Conservation (phyloP, 2,113 vertebrate species). For the Ondatra zibethicus region DNA sequence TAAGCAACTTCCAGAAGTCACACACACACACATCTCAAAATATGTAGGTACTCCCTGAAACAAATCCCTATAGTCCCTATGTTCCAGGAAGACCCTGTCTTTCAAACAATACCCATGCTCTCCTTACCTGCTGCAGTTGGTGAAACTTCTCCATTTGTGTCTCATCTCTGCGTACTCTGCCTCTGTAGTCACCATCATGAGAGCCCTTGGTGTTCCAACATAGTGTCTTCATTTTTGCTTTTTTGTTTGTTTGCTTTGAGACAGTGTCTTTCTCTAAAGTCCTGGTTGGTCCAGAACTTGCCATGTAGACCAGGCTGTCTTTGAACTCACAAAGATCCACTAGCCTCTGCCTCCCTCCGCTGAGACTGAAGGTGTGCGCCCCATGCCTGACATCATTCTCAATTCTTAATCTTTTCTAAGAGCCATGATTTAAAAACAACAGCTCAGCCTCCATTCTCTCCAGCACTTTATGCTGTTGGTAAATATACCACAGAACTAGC, state of each 20-base stretch:
- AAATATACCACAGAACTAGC: not conserved
- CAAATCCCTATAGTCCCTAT: no score
- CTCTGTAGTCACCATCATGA: no score
- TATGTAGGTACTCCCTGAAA: no score
- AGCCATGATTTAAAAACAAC: not conserved
- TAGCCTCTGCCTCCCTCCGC: not conserved
- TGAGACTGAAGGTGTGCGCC: not conserved
- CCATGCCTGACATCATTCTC: not conserved
- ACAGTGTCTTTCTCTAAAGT: not conserved
- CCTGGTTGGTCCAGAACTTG: not conserved
- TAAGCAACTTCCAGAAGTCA: no score
- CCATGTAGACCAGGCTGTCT: not conserved
- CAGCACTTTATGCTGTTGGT: not conserved
- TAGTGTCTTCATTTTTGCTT: not conserved
- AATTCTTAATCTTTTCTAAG: not conserved
- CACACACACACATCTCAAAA: no score
- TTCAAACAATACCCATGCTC: no score
- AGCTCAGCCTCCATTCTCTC: not conserved
- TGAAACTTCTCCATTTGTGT: no score
- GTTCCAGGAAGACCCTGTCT: no score
- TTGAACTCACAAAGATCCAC: not conserved
- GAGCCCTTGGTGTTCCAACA: no score
- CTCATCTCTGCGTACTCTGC: no score
- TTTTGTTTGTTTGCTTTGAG: not conserved
- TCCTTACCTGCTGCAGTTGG: no score